phyloP scores from a whole-genome alignment of 2,113 vertebrate genomes.

The Limanda limanda region DNA sequence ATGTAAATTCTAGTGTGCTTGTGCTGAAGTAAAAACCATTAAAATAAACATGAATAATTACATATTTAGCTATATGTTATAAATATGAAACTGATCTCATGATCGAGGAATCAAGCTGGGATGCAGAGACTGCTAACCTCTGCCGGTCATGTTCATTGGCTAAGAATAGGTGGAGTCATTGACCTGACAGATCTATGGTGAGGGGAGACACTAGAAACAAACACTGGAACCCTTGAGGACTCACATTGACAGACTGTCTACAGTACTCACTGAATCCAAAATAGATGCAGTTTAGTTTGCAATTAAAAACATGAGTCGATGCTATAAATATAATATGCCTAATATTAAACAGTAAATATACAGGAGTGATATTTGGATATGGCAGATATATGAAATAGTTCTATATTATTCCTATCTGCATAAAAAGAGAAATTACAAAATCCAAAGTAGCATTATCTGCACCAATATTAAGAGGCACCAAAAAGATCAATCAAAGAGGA shows the following conservation, averaged over 20 bases:
- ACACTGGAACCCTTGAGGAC: constrained; percentile 14
- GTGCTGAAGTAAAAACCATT: not conserved
- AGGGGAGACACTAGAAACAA: constrained; percentile 37
- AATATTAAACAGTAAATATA: not conserved
- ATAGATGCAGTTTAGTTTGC: constrained; percentile 6
- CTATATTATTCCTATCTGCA: not conserved
- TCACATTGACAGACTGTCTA: not conserved
- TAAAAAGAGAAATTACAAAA: no score
- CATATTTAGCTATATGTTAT: not conserved
- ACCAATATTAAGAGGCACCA: no score
- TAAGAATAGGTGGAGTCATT: constrained; percentile 24
- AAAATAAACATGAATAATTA: not conserved
- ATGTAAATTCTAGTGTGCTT: not conserved
- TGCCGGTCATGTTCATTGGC: not conserved
- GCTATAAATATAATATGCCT: not conserved
- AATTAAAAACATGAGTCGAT: not conserved
- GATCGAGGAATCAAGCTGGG: not conserved
- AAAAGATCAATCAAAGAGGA: no score
- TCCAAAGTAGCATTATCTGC: no score
- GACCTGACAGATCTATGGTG: constrained; percentile 34
- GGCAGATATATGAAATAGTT: not conserved
- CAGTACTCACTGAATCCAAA: not conserved
- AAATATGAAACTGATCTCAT: not conserved
- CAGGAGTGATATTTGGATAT: not conserved
- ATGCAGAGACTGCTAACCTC: not conserved